Base-by-base conservation (phyloP, 2,888 invertebrate species). In the Poecilus cupreus region DNA sequence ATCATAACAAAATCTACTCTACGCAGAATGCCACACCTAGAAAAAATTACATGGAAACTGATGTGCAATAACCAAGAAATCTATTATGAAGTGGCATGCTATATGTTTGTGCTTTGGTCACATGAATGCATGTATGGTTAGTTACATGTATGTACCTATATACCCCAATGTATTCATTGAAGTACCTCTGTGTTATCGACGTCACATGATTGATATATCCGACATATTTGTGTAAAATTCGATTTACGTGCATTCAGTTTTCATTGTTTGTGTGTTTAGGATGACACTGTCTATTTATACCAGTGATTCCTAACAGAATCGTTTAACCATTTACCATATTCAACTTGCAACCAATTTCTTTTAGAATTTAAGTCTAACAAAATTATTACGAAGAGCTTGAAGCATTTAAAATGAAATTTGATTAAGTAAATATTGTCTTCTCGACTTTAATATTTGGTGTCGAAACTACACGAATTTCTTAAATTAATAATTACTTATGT, bases 201-300 rank as follows among this genome's bases (percentile, higher is more conserved):
- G 37, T 37, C 54, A 60, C 26, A 39, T 77, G 77, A 77, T 77
- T 60, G 77, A 77, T 60, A 77, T 13, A 43, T 77, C 77, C 77
- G 77, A 57, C 39, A 60, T 77, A 60, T 77, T 77, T 77, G 77
- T 43, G 54, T 57, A 54, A 76, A 76, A 76, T 57, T 51, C 76
- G 54, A 57, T 77, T 77, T 60, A 37, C 77, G 37, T 60, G 43
- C 22, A 77, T 77, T 54, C 60, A 24, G 54, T 54, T 77, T 77
- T 60, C 60, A 54, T 60, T 77, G 77, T 51, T 60, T 77, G 18
- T 75, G 32, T 75, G 37, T 75, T 26, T 49, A 46, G 16, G 22
- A 60, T 60, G 32, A 32, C 60, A 26, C 37, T 68, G 64, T 37
- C 64, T 68, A 68, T 68, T 18, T 26, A 60, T 60, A 60, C 11